A percentile compares a stretch with the other conserved stretches of the same genome.
Evolutionary conservation across 1,140 invertebrate species (phyloP).

Genomic region (Heterodera carotae): DNA sequence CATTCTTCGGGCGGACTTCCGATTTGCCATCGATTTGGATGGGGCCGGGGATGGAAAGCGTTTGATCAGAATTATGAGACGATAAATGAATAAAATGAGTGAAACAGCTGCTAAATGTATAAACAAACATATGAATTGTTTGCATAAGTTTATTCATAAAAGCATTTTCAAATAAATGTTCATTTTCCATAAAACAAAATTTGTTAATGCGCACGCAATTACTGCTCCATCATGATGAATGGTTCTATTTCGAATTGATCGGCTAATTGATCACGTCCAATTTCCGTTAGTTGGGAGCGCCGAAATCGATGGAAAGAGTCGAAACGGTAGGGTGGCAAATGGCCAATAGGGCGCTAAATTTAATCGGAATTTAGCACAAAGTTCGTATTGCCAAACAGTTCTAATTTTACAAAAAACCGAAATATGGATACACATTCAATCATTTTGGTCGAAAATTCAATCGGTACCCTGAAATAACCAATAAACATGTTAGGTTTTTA

Average conservation of each 20-base stretch:
- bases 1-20: neutral
- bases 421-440: too few species aligned
- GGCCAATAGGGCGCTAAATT: neutral
- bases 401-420: too few species aligned
- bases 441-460: too few species aligned
- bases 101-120: neutral
- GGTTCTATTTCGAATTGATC: neutral
- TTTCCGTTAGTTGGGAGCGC: neutral
- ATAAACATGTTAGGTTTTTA: too few species aligned
- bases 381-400: too few species aligned
- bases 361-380: neutral
- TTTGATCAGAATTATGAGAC: conserved; percentile 11
- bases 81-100: neutral
- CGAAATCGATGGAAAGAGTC: neutral
- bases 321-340: neutral
- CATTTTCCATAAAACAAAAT: neutral
- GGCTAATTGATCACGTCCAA: neutral
- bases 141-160: too few species aligned
- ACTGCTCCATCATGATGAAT: neutral
- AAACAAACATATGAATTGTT: too few species aligned
- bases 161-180: neutral
- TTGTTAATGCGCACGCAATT: neutral
- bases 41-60: conserved; percentile 1
- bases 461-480: neutral
- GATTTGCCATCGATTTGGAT: conserved; percentile 11